Conservation (phyloP, 2,113 vertebrate genomes). For the Tragelaphus scriptus region DNA sequence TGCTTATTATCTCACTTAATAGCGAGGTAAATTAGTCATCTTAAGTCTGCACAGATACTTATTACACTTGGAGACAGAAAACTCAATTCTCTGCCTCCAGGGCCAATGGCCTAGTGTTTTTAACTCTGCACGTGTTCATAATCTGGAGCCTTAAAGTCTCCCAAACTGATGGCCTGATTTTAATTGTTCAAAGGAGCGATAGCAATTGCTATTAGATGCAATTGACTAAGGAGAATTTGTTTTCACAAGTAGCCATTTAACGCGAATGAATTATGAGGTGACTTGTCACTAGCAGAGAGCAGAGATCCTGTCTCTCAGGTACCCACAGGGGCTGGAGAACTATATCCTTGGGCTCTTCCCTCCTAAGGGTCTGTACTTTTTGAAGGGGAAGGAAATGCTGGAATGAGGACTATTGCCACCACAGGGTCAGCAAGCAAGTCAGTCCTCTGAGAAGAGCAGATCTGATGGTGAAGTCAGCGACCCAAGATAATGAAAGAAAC, state of each 20-base stretch:
- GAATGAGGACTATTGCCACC: background rate
- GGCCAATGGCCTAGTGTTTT: background rate
- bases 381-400: background rate
- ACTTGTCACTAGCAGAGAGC: background rate
- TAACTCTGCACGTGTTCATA: background rate
- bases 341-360: background rate
- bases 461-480: background rate
- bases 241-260: background rate
- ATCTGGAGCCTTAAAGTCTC: background rate
- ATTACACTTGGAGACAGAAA: background rate
- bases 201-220: background rate
- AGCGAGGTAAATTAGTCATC: background rate
- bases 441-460: background rate
- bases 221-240: background rate
- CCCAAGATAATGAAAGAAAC: background rate
- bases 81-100: background rate
- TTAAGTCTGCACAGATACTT: background rate
- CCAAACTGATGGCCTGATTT: background rate
- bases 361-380: background rate
- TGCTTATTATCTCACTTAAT: background rate
- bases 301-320: rapidly evolving
- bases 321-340: too few species aligned
- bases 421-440: background rate
- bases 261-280: background rate
- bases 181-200: background rate